Evolutionary conservation across 2,113 vertebrate species (phyloP), one percentile per base, ranked within the genome.

Genomic region (Smithornis capensis): DNA sequence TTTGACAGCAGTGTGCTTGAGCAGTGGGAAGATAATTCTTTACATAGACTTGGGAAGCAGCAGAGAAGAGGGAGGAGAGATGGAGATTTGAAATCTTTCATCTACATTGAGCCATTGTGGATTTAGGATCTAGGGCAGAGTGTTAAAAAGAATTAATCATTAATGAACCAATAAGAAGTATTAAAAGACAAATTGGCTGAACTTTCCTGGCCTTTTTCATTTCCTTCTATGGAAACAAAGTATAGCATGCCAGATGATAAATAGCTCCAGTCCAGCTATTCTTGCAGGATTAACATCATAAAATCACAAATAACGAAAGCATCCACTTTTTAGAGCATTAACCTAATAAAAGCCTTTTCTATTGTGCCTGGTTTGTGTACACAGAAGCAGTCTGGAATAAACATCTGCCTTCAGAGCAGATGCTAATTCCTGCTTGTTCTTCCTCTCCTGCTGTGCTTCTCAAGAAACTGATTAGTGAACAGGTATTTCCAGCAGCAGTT

Each of bases 181-280:
- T 97, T 97, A 96, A 95, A 97, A 93, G 95, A 92, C 85, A 97
- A 92, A 95, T 94, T 97, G 95, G 92, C 94, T 97, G 94, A 97
- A 97, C 92, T 45, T 95, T 80, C 53, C 56, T 95, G 89, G 63
- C 95, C 87, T 91, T 70, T 86, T 96, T 92, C 22, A 83, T 94
- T 97, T 93, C 95, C 84, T 92, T 92, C 88, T 90, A 7, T 87
- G 83, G 91, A 95, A 97, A 84, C 31, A 74, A 96, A 96, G 70
- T 80, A 47, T 38, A 88, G 79, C 59, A 50, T 56, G 33, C 96
- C 78, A 96, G 95, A 89, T 96, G 87, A 96, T 65, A 92, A 57
- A 55, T 74, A 89, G 92, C 71, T 93, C 55, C 56, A 83, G 74
- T 88, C 50, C 85, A 91, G 77, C 63, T 37, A 44, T 70, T 87